Conservation (phyloP, 2,113 vertebrate genomes). For the Xerus inauris region DNA sequence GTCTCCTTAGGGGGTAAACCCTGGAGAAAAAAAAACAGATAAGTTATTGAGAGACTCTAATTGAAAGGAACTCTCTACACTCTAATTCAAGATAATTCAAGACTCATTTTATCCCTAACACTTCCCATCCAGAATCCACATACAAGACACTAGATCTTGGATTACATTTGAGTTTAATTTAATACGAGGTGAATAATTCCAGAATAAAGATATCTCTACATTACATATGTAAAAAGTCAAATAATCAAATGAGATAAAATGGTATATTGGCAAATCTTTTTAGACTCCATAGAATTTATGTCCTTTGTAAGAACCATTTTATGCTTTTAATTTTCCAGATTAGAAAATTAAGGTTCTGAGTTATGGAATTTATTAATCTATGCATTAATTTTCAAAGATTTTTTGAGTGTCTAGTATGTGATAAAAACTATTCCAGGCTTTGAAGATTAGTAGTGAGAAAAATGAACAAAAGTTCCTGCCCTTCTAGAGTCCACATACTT, state of each 20-base stretch:
- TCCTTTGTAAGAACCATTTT: background rate
- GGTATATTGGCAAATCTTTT: background rate
- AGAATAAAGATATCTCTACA: background rate
- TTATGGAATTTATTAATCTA: background rate
- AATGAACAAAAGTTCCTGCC: background rate
- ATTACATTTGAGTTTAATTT: background rate
- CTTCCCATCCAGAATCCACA: background rate
- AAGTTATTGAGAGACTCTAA: background rate
- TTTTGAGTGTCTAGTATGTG: background rate
- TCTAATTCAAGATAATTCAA: background rate
- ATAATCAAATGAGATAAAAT: background rate
- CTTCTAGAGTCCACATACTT: background rate
- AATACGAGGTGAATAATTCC: background rate
- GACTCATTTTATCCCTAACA: background rate
- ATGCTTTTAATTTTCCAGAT: background rate
- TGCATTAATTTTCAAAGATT: background rate
- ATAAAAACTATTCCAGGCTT: background rate
- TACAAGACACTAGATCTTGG: background rate
- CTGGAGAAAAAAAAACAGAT: background rate
- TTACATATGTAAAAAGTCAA: background rate
- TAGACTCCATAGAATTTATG: background rate
- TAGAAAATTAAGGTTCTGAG: background rate
- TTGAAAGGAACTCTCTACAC: background rate
- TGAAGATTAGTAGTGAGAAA: background rate
- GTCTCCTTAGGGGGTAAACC: background rate